phyloP scores from a whole-genome alignment of 2,797 vertebrate species.

The Rhincodon typus region DNA sequence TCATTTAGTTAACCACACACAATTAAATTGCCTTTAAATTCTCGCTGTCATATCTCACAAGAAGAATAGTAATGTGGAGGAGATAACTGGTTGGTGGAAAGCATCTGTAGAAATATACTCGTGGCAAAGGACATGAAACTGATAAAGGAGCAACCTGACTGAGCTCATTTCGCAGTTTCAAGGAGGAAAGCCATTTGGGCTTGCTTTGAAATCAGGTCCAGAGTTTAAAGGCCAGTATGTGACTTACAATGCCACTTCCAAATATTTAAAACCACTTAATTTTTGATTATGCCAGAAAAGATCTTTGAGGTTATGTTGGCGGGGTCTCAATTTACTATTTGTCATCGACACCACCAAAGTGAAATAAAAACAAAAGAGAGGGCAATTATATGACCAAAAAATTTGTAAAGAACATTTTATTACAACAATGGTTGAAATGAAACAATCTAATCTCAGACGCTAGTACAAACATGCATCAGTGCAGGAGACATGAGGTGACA shows the following conservation, averaged over 20 bases:
- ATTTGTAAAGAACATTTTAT: constrained; percentile 34
- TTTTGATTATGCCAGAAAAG: background rate
- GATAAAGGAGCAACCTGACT: background rate
- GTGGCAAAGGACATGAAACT: background rate
- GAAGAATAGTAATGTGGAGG: background rate
- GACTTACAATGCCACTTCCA: background rate
- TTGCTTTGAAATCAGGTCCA: background rate
- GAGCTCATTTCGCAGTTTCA: background rate
- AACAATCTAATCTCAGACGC: background rate
- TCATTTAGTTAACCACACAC: background rate
- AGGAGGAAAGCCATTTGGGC: background rate
- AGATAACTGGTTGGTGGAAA: background rate
- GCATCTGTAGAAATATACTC: background rate
- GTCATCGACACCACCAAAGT: no score
- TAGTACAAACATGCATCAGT: constrained; percentile 23
- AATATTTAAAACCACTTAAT: background rate
- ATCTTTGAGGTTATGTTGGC: background rate
- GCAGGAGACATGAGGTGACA: background rate
- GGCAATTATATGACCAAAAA: constrained; percentile 19
- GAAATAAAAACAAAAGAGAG: constrained; percentile 19
- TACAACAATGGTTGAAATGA: constrained; percentile 14
- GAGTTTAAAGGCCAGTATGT: background rate
- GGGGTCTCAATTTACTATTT: no score
- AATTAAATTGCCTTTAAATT: background rate
- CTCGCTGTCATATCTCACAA: background rate